Percentiles rank a stretch among this genome's conserved stretches.
Conservation (phyloP, 2,888 invertebrate genomes). For the Eilema griseolum region DNA sequence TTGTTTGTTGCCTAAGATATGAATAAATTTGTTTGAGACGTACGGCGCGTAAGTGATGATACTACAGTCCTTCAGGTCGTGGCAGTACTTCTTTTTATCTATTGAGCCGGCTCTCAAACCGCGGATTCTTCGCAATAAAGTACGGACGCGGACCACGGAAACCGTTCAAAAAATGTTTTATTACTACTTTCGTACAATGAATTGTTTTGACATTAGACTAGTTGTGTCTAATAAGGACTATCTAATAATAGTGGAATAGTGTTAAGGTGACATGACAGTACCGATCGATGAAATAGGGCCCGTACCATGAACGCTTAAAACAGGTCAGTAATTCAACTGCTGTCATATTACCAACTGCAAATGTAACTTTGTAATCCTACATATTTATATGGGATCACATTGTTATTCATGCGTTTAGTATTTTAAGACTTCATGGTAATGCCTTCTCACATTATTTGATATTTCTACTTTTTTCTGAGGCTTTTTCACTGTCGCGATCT, state of each 20-base stretch:
- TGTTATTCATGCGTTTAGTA: too few relatives aligned
- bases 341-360: too few relatives aligned
- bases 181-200: neutral
- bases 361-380: too few relatives aligned
- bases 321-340: too few relatives aligned
- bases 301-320: too few relatives aligned
- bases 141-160: neutral
- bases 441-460: slow-evolving; percentile 10
- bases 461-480: slow-evolving; percentile 5
- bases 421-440: too few relatives aligned
- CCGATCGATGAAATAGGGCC: neutral
- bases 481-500: slow-evolving; percentile 2
- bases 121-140: neutral
- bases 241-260: neutral
- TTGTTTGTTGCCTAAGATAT: neutral
- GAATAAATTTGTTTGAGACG: neutral
- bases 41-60: neutral
- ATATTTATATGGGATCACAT: too few relatives aligned
- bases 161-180: neutral
- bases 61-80: neutral
- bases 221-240: neutral
- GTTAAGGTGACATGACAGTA: neutral
- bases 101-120: neutral
- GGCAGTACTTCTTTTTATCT: neutral
- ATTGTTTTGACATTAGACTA: neutral